phyloP scores from a whole-genome alignment of 2,888 invertebrate genomes.

The Leptothorax acervorum region DNA sequence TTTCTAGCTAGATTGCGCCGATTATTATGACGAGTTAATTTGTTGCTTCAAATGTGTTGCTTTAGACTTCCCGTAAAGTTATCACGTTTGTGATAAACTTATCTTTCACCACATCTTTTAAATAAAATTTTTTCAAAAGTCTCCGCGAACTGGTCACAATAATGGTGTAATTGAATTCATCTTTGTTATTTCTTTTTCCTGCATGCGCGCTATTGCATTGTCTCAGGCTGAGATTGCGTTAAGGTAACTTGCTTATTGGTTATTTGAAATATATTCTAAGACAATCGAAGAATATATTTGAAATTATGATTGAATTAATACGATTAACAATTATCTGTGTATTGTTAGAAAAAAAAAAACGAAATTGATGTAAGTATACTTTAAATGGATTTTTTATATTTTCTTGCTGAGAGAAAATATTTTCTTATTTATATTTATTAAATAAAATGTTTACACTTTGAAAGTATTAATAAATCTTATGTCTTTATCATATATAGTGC shows the following conservation, averaged over 20 bases:
- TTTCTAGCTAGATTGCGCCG: neutral
- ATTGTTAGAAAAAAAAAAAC: neutral
- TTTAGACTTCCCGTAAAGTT: neutral
- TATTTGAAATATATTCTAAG: slow-evolving; percentile 2
- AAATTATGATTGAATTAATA: neutral
- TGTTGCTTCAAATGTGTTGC: neutral
- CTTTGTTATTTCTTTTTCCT: neutral
- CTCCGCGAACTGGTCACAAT: neutral
- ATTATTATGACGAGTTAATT: slow-evolving; percentile 5
- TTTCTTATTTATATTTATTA: neutral
- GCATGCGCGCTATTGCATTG: slow-evolving; percentile 8
- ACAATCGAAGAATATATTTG: neutral
- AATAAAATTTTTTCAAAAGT: neutral
- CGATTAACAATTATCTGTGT: neutral
- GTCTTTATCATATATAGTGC: slow-evolving; percentile 85
- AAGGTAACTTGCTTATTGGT: slow-evolving; percentile 20
- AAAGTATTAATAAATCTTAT: slow-evolving; percentile 31
- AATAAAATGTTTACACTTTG: neutral
- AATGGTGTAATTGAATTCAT: neutral
- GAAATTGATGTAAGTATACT: slow-evolving; percentile 8
- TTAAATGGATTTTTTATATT: neutral
- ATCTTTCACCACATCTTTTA: neutral
- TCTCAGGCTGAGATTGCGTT: neutral
- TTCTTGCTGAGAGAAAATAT: neutral
- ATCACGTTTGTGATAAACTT: neutral